Percentiles rank a stretch among this genome's conserved stretches.
Evolutionary conservation across 1,140 invertebrate species (phyloP).

Genomic region (Drosophila sp.): DNA sequence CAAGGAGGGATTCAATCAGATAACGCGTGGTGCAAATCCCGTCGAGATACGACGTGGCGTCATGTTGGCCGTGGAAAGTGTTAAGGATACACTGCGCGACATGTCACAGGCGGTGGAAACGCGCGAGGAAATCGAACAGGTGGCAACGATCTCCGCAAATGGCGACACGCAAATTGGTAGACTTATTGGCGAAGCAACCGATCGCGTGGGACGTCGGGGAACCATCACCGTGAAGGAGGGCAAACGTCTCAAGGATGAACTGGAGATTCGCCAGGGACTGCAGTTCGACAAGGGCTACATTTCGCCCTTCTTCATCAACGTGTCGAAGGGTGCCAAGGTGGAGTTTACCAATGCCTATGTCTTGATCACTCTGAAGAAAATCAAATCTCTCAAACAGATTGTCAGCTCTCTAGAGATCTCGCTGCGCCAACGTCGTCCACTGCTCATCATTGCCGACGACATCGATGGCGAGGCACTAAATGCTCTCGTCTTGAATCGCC

Average conservation of each 20-base stretch:
- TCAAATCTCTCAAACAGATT: slow-evolving; percentile 97
- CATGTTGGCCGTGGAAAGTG: slow-evolving; percentile 97
- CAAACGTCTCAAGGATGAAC: slow-evolving; percentile 97
- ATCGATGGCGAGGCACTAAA: slow-evolving; percentile 99
- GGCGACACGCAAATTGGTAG: slow-evolving; percentile 96
- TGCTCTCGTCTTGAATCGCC: slow-evolving; percentile 97
- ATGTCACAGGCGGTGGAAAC: slow-evolving; percentile 97
- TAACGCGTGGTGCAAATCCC: slow-evolving; percentile 98
- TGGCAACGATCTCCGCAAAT: slow-evolving; percentile 99
- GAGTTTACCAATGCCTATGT: slow-evolving; percentile 98
- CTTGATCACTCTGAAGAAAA: slow-evolving; percentile 98
- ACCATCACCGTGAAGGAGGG: slow-evolving; percentile 99
- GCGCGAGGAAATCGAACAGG: slow-evolving; percentile 99
- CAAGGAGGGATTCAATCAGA: slow-evolving; percentile 99
- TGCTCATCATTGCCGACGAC: slow-evolving; percentile 99
- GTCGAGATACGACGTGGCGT: slow-evolving; percentile 98
- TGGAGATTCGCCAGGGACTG: slow-evolving; percentile 99
- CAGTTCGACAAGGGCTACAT: slow-evolving; percentile 99
- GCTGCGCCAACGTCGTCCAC: slow-evolving; percentile 95
- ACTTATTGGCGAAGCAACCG: slow-evolving; percentile 98
- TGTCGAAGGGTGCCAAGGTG: slow-evolving; percentile 97
- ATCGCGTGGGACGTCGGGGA: slow-evolving; percentile 97
- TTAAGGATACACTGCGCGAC: slow-evolving; percentile 94
- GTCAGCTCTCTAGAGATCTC: slow-evolving; percentile 98
- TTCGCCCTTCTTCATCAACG: slow-evolving; percentile 99